These are phyloP conservation scores for Philhelius pedissequus DNA, from an alignment of 2,888 invertebrate genomes.

Conservation along the genomic window DNA sequence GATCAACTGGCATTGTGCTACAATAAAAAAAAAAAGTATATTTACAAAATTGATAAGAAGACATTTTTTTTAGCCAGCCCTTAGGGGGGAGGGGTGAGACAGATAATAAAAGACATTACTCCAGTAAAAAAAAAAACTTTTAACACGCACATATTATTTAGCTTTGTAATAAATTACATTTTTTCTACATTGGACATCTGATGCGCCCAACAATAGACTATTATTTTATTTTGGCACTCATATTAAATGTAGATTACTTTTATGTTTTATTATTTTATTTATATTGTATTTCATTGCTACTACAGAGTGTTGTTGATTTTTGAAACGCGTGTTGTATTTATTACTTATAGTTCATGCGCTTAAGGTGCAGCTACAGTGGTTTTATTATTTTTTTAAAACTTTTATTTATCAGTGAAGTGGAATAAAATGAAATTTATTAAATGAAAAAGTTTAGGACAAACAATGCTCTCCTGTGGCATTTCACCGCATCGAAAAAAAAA, in stretches of 20 bases:
- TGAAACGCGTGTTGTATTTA: too few species aligned
- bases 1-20: constrained; percentile 91
- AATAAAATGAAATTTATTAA: constrained; percentile 24
- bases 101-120: constrained; percentile 25
- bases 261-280: not conserved
- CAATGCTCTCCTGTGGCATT: constrained; percentile 51
- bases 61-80: not conserved
- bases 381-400: not conserved
- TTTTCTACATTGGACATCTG: not conserved
- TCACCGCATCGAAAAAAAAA: constrained; percentile 14
- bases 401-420: constrained; percentile 28
- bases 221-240: too few species aligned
- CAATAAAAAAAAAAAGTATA: constrained; percentile 48
- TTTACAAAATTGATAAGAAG: constrained; percentile 2
- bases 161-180: not conserved
- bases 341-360: constrained; percentile 42
- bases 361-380: constrained; percentile 59
- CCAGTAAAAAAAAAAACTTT: constrained; percentile 42
- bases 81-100: too few species aligned
- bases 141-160: constrained; percentile 22
- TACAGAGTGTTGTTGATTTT: constrained; percentile 63
- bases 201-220: not conserved
- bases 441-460: constrained; percentile 26
- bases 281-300: constrained; percentile 47
- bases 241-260: not conserved